These are phyloP conservation scores for Tiliacea citrago DNA, from an alignment of 2,888 invertebrate genomes.

Conservation along the genomic window DNA sequence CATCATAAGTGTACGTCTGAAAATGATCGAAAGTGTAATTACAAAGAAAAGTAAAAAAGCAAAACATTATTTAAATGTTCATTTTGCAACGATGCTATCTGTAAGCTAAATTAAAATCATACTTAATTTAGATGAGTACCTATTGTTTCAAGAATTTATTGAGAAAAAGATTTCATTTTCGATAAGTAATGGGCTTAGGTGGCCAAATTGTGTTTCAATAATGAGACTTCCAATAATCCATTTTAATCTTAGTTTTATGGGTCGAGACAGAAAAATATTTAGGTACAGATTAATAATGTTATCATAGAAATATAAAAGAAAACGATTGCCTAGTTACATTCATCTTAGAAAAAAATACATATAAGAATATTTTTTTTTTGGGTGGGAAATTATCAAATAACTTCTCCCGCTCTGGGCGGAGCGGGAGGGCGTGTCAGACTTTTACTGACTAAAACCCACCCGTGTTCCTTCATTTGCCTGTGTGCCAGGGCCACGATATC, in stretches of 20 bases:
- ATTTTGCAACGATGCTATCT: neutral
- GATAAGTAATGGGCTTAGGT: constrained; percentile 45
- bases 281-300: neutral
- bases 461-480: no score
- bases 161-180: constrained; percentile 35
- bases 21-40: neutral
- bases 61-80: neutral
- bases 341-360: no score
- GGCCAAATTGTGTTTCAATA: constrained; percentile 26
- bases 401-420: no score
- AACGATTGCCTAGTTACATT: neutral
- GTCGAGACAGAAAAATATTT: constrained; percentile 2
- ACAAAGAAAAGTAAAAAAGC: neutral
- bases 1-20: neutral
- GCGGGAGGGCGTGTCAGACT: no score
- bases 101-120: constrained; percentile 25
- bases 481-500: no score
- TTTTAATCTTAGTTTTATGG: constrained; percentile 6
- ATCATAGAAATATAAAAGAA: constrained; percentile 4
- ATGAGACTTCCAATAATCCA: constrained; percentile 28
- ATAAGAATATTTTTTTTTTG: no score
- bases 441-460: no score
- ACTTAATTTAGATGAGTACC: neutral
- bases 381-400: no score
- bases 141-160: constrained; percentile 4